phyloP scores from a whole-genome alignment of 2,113 vertebrate genomes.

The Xenopus laevis region DNA sequence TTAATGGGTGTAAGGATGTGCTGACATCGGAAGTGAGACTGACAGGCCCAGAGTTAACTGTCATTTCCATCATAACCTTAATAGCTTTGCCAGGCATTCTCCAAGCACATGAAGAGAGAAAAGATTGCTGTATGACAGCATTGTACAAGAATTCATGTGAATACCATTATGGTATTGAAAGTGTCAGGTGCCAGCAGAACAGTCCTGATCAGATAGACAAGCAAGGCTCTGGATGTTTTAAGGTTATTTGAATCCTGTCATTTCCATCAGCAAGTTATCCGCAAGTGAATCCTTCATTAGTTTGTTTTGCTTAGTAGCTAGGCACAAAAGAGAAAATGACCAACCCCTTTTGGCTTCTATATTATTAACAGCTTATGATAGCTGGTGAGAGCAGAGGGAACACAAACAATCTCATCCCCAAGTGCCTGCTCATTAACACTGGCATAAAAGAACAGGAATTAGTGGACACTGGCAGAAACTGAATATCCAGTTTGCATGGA shows the following conservation, averaged over 20 bases:
- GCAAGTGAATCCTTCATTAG: slow-evolving; percentile 73
- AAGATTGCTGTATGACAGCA: slow-evolving; percentile 71
- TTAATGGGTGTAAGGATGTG: slow-evolving; percentile 74
- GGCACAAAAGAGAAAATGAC: slow-evolving; percentile 55
- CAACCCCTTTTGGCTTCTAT: slow-evolving; percentile 71
- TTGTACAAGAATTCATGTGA: slow-evolving; percentile 67
- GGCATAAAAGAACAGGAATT: slow-evolving; percentile 78
- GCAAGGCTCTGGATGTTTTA: slow-evolving; percentile 65
- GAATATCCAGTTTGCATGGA: slow-evolving; percentile 71
- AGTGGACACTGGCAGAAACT: slow-evolving; percentile 85
- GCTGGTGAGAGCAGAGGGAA: slow-evolving; percentile 69
- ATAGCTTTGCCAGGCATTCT: slow-evolving; percentile 75
- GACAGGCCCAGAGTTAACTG: slow-evolving; percentile 74
- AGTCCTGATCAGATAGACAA: slow-evolving; percentile 73
- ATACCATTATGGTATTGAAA: slow-evolving; percentile 73
- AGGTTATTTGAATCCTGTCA: slow-evolving; percentile 77
- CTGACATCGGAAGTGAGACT: slow-evolving; percentile 68
- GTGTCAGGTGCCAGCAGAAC: slow-evolving; percentile 72
- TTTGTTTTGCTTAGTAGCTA: slow-evolving; percentile 63
- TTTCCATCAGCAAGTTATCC: slow-evolving; percentile 71
- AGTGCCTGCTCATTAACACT: slow-evolving; percentile 84
- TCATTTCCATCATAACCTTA: slow-evolving; percentile 74
- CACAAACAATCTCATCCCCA: slow-evolving; percentile 56
- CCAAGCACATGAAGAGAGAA: slow-evolving; percentile 70
- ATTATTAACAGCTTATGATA: slow-evolving; percentile 92